Percentiles rank a stretch among this genome's conserved stretches.
These are phyloP conservation scores for Trachelus iudaicus DNA, from an alignment of 2,888 invertebrate species.

Conservation along the genomic window DNA sequence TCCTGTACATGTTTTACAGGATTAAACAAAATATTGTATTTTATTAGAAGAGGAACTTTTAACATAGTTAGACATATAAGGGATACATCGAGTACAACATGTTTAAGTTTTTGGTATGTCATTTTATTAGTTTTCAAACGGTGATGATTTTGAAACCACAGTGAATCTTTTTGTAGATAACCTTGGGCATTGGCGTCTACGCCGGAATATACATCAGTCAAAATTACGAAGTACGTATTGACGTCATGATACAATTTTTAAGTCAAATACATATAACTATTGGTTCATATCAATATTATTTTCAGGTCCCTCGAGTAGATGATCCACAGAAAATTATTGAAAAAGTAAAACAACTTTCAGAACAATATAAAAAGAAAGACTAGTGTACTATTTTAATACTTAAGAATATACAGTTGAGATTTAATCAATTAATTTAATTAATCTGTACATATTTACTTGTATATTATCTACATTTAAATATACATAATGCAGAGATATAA, in stretches of 20 bases:
- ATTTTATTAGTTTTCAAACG: constrained; percentile 3
- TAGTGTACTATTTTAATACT: constrained; percentile 3
- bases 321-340: constrained; percentile 80
- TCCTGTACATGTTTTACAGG: neutral
- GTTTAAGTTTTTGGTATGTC: constrained; percentile 55
- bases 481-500: constrained; percentile 8
- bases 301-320: constrained; percentile 85
- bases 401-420: constrained; percentile 14
- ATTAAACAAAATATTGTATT: neutral
- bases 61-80: neutral
- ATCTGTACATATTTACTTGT: constrained; percentile 2
- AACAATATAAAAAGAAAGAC: constrained; percentile 72
- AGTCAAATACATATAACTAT: neutral
- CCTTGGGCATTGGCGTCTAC: constrained; percentile 77
- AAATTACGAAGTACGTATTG: constrained; percentile 75
- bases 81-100: constrained; percentile 30
- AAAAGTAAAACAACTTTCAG: constrained; percentile 76
- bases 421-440: constrained; percentile 12
- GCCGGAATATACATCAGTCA: constrained; percentile 80
- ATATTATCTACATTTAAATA: constrained; percentile 15
- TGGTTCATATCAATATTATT: neutral
- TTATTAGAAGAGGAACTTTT: neutral
- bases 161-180: constrained; percentile 69
- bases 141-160: constrained; percentile 20
- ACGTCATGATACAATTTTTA: neutral